phyloP scores from a whole-genome alignment of 2,113 vertebrate species.

The Onychostruthus taczanowskii region DNA sequence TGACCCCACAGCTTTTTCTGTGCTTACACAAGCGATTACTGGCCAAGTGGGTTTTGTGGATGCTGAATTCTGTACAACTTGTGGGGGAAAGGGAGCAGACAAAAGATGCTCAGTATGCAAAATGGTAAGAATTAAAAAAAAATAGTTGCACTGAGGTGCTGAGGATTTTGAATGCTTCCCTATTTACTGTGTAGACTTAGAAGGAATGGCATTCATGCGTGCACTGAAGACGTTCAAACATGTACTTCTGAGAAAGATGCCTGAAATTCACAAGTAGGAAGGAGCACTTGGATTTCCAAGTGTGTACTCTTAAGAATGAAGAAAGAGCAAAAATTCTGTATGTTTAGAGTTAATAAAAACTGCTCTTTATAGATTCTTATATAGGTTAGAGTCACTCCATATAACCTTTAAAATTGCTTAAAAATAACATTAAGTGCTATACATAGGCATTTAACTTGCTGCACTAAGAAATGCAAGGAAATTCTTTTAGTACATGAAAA shows the following conservation, averaged over 20 bases:
- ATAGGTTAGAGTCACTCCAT: background rate
- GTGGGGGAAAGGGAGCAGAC: conserved; percentile 93
- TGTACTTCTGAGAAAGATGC: background rate
- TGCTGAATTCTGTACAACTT: conserved; percentile 93
- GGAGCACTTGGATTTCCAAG: background rate
- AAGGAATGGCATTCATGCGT: background rate
- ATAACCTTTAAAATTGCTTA: background rate
- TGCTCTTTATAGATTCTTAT: background rate
- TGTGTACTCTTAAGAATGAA: background rate
- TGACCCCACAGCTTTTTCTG: conserved; percentile 94
- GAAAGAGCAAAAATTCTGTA: background rate
- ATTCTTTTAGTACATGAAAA: background rate
- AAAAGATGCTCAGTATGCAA: conserved; percentile 97
- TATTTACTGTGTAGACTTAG: background rate
- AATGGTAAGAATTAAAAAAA: conserved; percentile 80
- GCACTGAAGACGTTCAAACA: background rate
- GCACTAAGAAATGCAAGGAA: background rate
- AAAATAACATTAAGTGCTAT: background rate
- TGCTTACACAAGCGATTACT: conserved; percentile 95
- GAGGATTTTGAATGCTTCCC: background rate
- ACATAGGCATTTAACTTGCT: background rate
- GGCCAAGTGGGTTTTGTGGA: conserved; percentile 97
- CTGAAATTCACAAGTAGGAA: background rate
- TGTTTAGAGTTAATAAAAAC: background rate
- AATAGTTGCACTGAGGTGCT: background rate